Percentiles rank a stretch among this genome's conserved stretches.
phyloP scores from a whole-genome alignment of 2,888 invertebrate genomes.

The Ophioninae sp. region DNA sequence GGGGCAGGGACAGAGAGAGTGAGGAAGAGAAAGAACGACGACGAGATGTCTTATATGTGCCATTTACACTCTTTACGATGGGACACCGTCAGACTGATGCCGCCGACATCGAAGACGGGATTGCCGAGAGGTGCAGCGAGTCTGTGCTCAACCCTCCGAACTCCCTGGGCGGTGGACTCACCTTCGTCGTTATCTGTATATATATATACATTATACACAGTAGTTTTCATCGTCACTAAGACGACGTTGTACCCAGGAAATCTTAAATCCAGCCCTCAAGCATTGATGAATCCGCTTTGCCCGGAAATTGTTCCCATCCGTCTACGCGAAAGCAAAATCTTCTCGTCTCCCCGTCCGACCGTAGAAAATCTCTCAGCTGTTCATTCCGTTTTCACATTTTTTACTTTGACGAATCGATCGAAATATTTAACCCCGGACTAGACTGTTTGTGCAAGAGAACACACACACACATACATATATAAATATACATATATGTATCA shows the following conservation, averaged over 20 bases:
- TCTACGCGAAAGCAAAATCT: slow-evolving; percentile 69
- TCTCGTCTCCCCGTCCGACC: slow-evolving; percentile 42
- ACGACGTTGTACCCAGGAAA: slow-evolving; percentile 67
- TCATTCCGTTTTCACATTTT: slow-evolving; percentile 28
- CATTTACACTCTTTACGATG: slow-evolving; percentile 74
- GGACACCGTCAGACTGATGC: slow-evolving; percentile 70
- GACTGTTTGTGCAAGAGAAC: neutral
- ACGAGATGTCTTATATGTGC: slow-evolving; percentile 70
- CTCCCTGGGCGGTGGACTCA: slow-evolving; percentile 60
- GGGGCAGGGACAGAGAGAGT: slow-evolving; percentile 2
- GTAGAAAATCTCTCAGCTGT: slow-evolving; percentile 55
- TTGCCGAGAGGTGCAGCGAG: slow-evolving; percentile 69
- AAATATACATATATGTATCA: too few relatives aligned
- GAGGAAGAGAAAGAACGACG: slow-evolving; percentile 8
- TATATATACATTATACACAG: slow-evolving; percentile 45
- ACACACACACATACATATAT: neutral
- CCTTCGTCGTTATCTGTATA: slow-evolving; percentile 39
- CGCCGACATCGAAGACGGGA: slow-evolving; percentile 48
- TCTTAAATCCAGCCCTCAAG: slow-evolving; percentile 74
- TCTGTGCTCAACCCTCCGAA: slow-evolving; percentile 43
- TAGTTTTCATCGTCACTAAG: slow-evolving; percentile 45
- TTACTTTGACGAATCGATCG: slow-evolving; percentile 64
- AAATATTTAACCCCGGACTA: slow-evolving; percentile 38
- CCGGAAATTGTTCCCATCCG: slow-evolving; percentile 76
- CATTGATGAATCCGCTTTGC: slow-evolving; percentile 76